Percentiles rank a stretch among this genome's conserved stretches.
Conservation (phyloP, 2,797 vertebrate species). For the Naso thynnoides region DNA sequence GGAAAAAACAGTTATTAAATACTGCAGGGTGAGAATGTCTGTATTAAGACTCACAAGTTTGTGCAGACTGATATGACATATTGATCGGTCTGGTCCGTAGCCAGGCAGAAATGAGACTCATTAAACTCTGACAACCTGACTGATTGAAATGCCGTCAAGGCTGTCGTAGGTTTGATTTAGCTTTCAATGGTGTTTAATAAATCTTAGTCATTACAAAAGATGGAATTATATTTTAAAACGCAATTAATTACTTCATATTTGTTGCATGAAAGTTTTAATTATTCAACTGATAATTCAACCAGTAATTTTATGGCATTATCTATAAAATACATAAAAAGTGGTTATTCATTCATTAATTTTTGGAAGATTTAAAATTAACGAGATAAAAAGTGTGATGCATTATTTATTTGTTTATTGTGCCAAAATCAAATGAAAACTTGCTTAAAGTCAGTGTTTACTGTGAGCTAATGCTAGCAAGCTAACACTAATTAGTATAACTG, state of each 20-base stretch:
- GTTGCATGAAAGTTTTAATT: neutral
- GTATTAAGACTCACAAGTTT: neutral
- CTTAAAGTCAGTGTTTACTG: neutral
- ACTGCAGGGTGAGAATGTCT: slow-evolving; percentile 1
- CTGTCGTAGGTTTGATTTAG: neutral
- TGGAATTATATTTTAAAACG: neutral
- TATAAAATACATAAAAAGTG: too few relatives aligned
- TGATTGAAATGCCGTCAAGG: too few relatives aligned
- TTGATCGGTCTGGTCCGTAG: neutral
- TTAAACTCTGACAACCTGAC: neutral
- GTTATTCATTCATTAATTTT: too few relatives aligned
- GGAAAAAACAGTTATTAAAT: neutral
- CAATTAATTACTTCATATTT: neutral
- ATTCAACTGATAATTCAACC: too few relatives aligned
- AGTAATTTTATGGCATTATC: too few relatives aligned
- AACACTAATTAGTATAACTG: neutral
- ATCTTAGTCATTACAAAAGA: neutral
- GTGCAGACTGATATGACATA: neutral
- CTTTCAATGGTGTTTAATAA: neutral
- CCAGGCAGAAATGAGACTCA: neutral
- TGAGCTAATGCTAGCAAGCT: neutral
- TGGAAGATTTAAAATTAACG: neutral
- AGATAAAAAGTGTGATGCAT: neutral
- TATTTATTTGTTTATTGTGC: neutral
- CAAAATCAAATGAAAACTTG: neutral